A percentile compares a stretch with the other conserved stretches of the same genome.
Conservation (phyloP, 2,888 invertebrate genomes). For the Polydrusus cervinus region DNA sequence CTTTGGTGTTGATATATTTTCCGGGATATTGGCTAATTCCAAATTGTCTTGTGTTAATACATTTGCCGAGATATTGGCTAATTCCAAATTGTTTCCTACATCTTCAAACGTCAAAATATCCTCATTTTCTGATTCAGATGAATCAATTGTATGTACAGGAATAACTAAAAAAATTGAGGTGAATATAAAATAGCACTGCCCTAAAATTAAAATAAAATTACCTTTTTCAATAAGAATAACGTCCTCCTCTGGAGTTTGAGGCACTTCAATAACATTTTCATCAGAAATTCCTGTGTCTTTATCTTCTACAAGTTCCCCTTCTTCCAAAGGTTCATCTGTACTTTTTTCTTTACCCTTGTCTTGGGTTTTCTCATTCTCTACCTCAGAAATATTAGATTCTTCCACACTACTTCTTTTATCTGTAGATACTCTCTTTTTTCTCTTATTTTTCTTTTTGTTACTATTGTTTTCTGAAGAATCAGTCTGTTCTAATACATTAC, state of each 20-base stretch:
- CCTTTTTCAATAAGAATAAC: slow-evolving; percentile 43
- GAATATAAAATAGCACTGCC: neutral
- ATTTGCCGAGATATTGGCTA: slow-evolving; percentile 53
- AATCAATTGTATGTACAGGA: slow-evolving; percentile 40
- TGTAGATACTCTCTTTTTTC: slow-evolving; percentile 23
- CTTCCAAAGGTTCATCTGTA: neutral
- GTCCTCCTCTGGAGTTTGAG: slow-evolving; percentile 36
- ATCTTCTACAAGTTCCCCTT: slow-evolving; percentile 5
- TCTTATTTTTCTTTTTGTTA: slow-evolving; percentile 35
- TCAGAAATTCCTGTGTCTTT: neutral
- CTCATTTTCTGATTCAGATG: slow-evolving; percentile 52
- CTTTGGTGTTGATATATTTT: slow-evolving; percentile 23
- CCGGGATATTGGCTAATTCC: slow-evolving; percentile 55
- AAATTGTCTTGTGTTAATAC: slow-evolving; percentile 53
- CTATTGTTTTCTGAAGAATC: slow-evolving; percentile 18
- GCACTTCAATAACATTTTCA: slow-evolving; percentile 13
- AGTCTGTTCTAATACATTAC: slow-evolving; percentile 21
- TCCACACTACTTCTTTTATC: slow-evolving; percentile 30
- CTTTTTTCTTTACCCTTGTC: neutral
- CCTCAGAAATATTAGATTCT: slow-evolving; percentile 23
- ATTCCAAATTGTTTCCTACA: slow-evolving; percentile 53
- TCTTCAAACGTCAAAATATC: slow-evolving; percentile 50
- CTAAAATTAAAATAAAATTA: slow-evolving; percentile 7
- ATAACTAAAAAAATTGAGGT: slow-evolving; percentile 22
- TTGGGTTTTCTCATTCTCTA: neutral